These are phyloP conservation scores for Volucella bombylans DNA, from an alignment of 2,888 invertebrate genomes.

Conservation along the genomic window DNA sequence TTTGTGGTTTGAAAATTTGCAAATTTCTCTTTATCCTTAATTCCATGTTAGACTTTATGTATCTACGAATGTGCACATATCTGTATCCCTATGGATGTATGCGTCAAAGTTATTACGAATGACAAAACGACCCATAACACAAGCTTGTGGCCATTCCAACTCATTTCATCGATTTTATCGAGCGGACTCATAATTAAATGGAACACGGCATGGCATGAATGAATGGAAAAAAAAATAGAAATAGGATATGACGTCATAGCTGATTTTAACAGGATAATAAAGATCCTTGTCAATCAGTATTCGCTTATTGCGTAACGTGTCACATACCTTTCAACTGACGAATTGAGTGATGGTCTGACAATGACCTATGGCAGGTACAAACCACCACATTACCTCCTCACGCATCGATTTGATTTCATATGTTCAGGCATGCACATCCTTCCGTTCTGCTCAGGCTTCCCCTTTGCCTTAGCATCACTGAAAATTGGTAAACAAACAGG, in stretches of 20 bases:
- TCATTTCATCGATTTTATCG: constrained; percentile 52
- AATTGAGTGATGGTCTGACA: constrained; percentile 31
- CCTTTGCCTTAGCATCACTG: background rate
- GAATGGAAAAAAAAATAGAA: background rate
- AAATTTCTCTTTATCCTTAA: constrained; percentile 48
- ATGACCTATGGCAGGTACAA: constrained; percentile 47
- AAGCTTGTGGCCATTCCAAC: constrained; percentile 51
- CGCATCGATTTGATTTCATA: background rate
- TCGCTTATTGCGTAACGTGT: constrained; percentile 62
- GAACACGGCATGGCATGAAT: background rate
- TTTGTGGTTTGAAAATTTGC: constrained; percentile 65
- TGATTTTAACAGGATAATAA: constrained; percentile 1
- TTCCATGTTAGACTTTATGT: background rate
- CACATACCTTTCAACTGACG: constrained; percentile 46
- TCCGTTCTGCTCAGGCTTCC: background rate
- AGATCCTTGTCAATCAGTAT: constrained; percentile 65
- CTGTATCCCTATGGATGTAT: background rate
- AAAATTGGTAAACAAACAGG: constrained; percentile 55
- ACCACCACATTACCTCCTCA: constrained; percentile 15
- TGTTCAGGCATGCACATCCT: constrained; percentile 33
- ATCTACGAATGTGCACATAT: background rate
- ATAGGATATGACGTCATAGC: constrained; percentile 4
- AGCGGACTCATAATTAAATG: constrained; percentile 48
- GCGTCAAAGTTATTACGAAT: constrained; percentile 42
- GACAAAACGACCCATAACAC: constrained; percentile 52